Base-by-base conservation (phyloP, 2,888 invertebrate species). In the Papilio protenor region DNA sequence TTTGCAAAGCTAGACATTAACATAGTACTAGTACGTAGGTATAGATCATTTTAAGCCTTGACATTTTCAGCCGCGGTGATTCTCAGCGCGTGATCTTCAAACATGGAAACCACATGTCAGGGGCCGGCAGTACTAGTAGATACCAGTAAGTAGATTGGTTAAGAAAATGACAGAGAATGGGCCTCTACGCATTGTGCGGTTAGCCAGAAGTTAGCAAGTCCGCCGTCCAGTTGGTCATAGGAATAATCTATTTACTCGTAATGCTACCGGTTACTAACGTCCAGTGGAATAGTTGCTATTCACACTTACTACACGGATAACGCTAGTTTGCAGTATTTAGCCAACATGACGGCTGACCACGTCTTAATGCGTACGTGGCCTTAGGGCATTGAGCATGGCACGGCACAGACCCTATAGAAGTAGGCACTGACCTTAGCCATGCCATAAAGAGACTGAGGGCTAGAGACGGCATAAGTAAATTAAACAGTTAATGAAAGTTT, bases 1-100 rank as follows among this genome's bases (percentile, higher is more conserved):
- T 16, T 16, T 61, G 70, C 74, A 71, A 33, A 59, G 27, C 12
- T 77, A 77, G 77, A 70, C 74, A 70, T 74, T 45, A 73, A 59
- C 33, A 21, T 77, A 77, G 77, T 77, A 74, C 40, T 77, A 77
- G 77, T 73, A 49, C 21, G 73, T 77, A 77, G 77, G 59, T 21
- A 77, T 77, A 77, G 74, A 75, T 77, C 59, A 77, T 73, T 77
- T 59, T 77, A 75, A 77, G 70, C 70, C 21, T 75, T 77, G 74
- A 77, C 74, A 88, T 89, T 90, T 94, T 88, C 95, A 97, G 97
- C 95, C 96, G 96, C 86, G 95, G 96, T 87, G 97, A 97, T 90
- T 96, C 96, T 81, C 96, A 96, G 92, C 95, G 97, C 87, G 97
- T 97, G 86, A 95, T 97, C 92, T 97, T 96, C 95, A 96, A 96